These are phyloP conservation scores for Onthophagus taurus DNA, from an alignment of 1,140 invertebrate genomes.

Conservation along the genomic window DNA sequence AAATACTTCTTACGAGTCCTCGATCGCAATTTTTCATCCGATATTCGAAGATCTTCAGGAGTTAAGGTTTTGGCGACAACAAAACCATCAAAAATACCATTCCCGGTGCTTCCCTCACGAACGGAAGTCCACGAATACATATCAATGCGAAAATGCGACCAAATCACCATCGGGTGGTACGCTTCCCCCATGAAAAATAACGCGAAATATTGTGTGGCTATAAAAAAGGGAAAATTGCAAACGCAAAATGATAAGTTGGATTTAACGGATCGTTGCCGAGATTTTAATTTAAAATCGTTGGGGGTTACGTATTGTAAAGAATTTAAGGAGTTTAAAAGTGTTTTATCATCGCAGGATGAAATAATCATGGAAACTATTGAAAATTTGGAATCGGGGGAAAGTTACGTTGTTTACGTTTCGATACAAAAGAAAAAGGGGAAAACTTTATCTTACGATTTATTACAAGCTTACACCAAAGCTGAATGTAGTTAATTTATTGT, in stretches of 20 bases:
- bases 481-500: constrained; percentile 18
- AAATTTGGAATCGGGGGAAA: constrained; percentile 34
- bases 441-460: constrained; percentile 40
- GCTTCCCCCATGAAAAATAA: constrained; percentile 31
- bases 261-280: constrained; percentile 39
- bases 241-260: constrained; percentile 22
- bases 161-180: constrained; percentile 40
- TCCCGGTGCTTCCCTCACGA: constrained; percentile 38
- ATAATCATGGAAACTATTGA: constrained; percentile 37
- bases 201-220: constrained; percentile 33
- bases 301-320: constrained; percentile 34
- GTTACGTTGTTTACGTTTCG: constrained; percentile 40
- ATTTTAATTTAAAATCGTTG: constrained; percentile 34
- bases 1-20: constrained; percentile 33
- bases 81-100: constrained; percentile 30
- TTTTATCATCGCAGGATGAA: constrained; percentile 28
- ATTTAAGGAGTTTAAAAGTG: constrained; percentile 19
- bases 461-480: constrained; percentile 37
- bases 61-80: constrained; percentile 37
- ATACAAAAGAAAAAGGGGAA: constrained; percentile 38
- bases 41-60: constrained; percentile 30
- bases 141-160: constrained; percentile 34
- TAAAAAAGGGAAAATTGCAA: constrained; percentile 28
- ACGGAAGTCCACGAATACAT: constrained; percentile 32
- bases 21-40: constrained; percentile 29